A percentile compares a stretch with the other conserved stretches of the same genome.
Evolutionary conservation across 2,888 invertebrate species (phyloP).

Genomic region (Trilocha varians): DNA sequence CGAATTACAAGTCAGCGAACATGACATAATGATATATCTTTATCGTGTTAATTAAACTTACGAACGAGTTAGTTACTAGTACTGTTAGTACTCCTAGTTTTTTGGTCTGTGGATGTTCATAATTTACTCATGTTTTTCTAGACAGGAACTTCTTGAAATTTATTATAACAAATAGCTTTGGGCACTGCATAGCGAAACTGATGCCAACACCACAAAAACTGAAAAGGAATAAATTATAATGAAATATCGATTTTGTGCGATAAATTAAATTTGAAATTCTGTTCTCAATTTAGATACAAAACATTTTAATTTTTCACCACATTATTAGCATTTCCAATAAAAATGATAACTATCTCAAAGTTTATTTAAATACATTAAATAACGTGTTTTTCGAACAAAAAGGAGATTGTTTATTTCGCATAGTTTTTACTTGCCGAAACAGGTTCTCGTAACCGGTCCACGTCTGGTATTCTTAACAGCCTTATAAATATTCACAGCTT

Average conservation of each 20-base stretch:
- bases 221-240: too few species aligned
- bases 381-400: conserved; percentile 26
- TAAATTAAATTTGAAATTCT: too few species aligned
- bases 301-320: conserved; percentile 7
- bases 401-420: conserved; percentile 40
- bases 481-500: conserved; percentile 47
- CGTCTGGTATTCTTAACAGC: conserved; percentile 39
- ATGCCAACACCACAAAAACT: too few species aligned
- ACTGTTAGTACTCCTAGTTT: too few species aligned
- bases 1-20: neutral
- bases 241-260: too few species aligned
- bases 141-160: too few species aligned
- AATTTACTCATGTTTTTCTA: too few species aligned
- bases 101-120: too few species aligned
- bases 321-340: conserved; percentile 14
- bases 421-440: conserved; percentile 46
- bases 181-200: too few species aligned
- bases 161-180: too few species aligned
- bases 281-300: neutral
- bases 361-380: conserved; percentile 7
- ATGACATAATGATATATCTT: neutral
- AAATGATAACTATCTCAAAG: conserved; percentile 10
- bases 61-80: too few species aligned
- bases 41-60: too few species aligned
- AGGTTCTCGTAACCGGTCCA: conserved; percentile 41